phyloP scores from a whole-genome alignment of 2,888 invertebrate species.

The Vandiemenella viatica region DNA sequence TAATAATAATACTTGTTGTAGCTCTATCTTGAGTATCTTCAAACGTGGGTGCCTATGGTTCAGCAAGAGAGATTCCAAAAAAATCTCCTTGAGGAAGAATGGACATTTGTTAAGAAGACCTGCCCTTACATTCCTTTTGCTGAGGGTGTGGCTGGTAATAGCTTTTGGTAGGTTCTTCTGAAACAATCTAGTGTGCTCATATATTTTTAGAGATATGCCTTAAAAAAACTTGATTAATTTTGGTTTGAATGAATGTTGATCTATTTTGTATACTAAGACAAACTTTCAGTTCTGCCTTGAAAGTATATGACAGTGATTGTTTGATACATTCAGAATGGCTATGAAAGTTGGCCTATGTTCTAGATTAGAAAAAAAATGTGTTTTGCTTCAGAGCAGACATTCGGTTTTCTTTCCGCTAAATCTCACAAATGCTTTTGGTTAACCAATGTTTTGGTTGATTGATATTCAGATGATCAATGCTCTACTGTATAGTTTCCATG shows the following conservation, averaged over 20 bases:
- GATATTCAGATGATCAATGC: too few relatives aligned
- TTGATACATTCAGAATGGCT: too few relatives aligned
- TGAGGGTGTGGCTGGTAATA: slow-evolving; percentile 53
- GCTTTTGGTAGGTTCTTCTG: slow-evolving; percentile 48
- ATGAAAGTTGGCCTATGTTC: too few relatives aligned
- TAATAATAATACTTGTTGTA: slow-evolving; percentile 24
- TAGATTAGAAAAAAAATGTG: too few relatives aligned
- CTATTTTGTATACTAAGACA: slow-evolving; percentile 21
- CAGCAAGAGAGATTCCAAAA: slow-evolving; percentile 51
- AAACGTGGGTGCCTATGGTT: slow-evolving; percentile 58
- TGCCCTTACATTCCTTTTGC: slow-evolving; percentile 64
- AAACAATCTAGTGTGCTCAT: too few relatives aligned
- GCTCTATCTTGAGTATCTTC: slow-evolving; percentile 76
- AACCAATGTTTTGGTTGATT: too few relatives aligned
- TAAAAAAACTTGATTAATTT: not conserved
- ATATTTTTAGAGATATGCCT: not conserved
- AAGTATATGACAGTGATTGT: too few relatives aligned
- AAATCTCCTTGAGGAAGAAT: slow-evolving; percentile 69
- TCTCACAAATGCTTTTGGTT: too few relatives aligned
- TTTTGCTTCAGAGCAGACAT: too few relatives aligned
- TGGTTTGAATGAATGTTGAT: slow-evolving; percentile 15
- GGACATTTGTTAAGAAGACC: slow-evolving; percentile 68
- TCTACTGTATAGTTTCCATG: too few relatives aligned
- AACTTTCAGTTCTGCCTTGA: too few relatives aligned
- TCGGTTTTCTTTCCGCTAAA: too few relatives aligned